Evolutionary conservation across 1,140 invertebrate genomes (phyloP), one percentile per base, ranked within the genome.

Genomic region (Wiebesia pumilae): DNA sequence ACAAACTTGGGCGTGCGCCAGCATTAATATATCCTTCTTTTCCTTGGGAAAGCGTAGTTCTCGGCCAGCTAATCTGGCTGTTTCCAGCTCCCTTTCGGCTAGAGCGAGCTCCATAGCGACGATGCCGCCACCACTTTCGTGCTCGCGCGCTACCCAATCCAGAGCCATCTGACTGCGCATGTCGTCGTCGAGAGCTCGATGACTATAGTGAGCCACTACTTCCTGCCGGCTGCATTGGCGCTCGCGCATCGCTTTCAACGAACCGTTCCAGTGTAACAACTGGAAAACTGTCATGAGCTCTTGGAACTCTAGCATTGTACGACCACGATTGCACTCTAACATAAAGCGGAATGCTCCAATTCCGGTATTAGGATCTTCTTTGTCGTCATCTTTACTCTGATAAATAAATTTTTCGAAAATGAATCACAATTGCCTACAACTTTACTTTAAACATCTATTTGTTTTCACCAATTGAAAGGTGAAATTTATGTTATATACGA

Each of bases 251-350:
- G 96, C 98, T 91, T 98, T 98, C 85, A 99, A 93, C 84, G 97
- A 98, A 1, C 98, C 98, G 92, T 99, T 99, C 98, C 98, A 99
- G 93, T 99, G 98, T 3, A 99, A 94, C 73, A 99, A 94, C 93
- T 99, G 98, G 93, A 99, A 99, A 7, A 99, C 98, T 1, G 98
- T 99, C 98, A 99, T 99, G 88, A 99, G 94, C 93, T 99, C 98
- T 93, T 99, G 98, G 94, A 99, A 99, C 92, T 99, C 98, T 67
- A 99, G 95, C 98, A 99, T 98, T 30, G 98, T 98, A 75, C 97
- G 95, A 0, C 97, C 97, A 90, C 97, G 97, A 94, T 98, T 98
- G 77, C 97, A 96, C 93, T 99, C 97, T 88, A 99, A 94, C 98
- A 99, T 99, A 91, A 98, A 98, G 89, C 97, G 96, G 93, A 98